These are phyloP conservation scores for Nycticryphes semicollaris DNA, from an alignment of 2,113 vertebrate species.

Conservation along the genomic window DNA sequence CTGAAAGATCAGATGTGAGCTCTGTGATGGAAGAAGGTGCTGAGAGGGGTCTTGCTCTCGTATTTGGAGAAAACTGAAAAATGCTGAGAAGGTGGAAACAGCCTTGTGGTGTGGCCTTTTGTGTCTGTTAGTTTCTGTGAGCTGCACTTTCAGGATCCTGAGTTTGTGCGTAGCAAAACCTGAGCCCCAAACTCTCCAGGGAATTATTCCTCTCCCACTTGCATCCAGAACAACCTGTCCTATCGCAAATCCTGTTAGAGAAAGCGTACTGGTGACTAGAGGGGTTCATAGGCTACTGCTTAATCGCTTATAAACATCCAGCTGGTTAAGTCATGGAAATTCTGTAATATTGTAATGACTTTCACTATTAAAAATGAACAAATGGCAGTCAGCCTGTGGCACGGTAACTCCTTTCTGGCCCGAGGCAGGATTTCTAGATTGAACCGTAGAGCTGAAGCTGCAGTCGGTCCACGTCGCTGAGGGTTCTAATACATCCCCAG, in stretches of 20 bases:
- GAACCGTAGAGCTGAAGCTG: background rate
- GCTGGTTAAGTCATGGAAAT: conserved; percentile 65
- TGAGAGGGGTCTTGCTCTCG: background rate
- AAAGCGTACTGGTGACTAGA: background rate
- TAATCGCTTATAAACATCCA: background rate
- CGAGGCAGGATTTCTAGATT: background rate
- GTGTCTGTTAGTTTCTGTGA: background rate
- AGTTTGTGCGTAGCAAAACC: background rate
- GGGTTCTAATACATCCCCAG: background rate
- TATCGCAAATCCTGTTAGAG: background rate
- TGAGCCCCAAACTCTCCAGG: rapidly evolving
- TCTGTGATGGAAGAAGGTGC: background rate
- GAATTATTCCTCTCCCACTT: background rate
- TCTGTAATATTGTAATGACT: conserved; percentile 21
- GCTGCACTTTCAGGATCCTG: background rate
- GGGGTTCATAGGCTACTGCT: background rate
- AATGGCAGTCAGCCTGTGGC: conserved; percentile 52
- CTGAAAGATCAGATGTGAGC: background rate
- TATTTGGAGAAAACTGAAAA: background rate
- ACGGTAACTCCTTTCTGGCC: conserved; percentile 13
- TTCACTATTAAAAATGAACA: conserved; percentile 58
- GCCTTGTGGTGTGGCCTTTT: background rate
- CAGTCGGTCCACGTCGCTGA: background rate
- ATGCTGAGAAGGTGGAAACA: background rate
- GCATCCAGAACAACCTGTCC: background rate